Base-by-base conservation (phyloP, 2,113 vertebrate species). In the Gopherus evgoodei region DNA sequence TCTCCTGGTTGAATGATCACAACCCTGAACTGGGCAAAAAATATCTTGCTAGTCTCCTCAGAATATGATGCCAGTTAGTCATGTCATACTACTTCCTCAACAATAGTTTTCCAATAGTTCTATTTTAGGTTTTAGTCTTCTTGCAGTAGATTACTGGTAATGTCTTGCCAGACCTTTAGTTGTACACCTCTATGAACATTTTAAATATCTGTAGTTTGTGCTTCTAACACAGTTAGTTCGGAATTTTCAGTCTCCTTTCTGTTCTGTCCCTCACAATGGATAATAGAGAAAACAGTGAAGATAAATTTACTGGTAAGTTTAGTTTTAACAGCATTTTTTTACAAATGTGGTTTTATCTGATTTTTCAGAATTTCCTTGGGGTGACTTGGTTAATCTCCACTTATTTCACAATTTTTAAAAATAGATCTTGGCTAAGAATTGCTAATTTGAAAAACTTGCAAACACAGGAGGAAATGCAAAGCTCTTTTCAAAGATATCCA, bases 401-500 rank as follows among this genome's bases (percentile, higher is more conserved):
- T 56, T 19, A 4, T 50, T 49, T 25, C 84, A 44, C 44, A 24
- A 44, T 81, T 42, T 78, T 65, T 72, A 49, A 80, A 35, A 76
- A n/a, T 12, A 87, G 16, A 84, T 72, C 11, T 9, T 52, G n/a
- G 38, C 47, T 4, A 87, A 38, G 13, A 52, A 72, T 5, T 47
- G 50, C 22, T n/a, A 86, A 85, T 56, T 35, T 1, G 2, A 93
- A 87, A 76, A 91, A 42, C 42, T 13, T 84, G 22, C 35, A 53
- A 72, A 86, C 14, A 24, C 12, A 50, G 75, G 52, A 22, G 13
- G 79, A 38, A 78, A 53, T 42, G 54, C 42, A 76, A 49, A 57
- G 9, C 16, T 52, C 12, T 47, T 94, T 94, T 84, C 84, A 52
- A 69, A 84, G 82, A 27, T n/a, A 91, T 87, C 22, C 44, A 93